These are phyloP conservation scores for Indicator maculatus DNA, from an alignment of 2,113 vertebrate species.

Conservation along the genomic window DNA sequence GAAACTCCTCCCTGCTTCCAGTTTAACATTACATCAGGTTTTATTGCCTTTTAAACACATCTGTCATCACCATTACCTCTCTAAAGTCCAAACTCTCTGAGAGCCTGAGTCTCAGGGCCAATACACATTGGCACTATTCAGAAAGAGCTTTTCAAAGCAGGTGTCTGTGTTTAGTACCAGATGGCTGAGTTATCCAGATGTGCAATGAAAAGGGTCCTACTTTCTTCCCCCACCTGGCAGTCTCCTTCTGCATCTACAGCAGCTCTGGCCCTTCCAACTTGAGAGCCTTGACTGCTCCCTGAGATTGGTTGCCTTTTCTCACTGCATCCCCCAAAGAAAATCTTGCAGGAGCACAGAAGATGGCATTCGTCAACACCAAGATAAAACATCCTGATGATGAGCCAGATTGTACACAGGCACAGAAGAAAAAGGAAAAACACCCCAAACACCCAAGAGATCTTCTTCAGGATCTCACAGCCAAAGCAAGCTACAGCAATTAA, in stretches of 20 bases:
- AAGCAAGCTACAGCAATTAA: slow-evolving; percentile 13
- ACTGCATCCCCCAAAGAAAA: not conserved
- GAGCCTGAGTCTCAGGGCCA: not conserved
- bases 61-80: not conserved
- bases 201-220: not conserved
- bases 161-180: rapidly evolving
- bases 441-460: not conserved
- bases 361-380: slow-evolving; percentile 23
- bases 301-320: not conserved
- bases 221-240: not conserved
- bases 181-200: not conserved
- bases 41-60: not conserved
- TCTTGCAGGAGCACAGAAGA: slow-evolving; percentile 2
- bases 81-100: not conserved
- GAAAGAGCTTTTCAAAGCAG: not conserved
- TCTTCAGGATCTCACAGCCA: not conserved
- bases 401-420: not conserved
- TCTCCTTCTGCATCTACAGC: not conserved
- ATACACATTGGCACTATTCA: not conserved
- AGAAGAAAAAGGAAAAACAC: not conserved
- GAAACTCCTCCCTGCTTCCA: not conserved
- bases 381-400: slow-evolving; percentile 26
- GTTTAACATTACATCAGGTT: not conserved
- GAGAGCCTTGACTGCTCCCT: not conserved
- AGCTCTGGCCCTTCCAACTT: not conserved